A percentile compares a stretch with the other conserved stretches of the same genome.
These are phyloP conservation scores for Leucoraja erinaceus DNA, from an alignment of 2,113 vertebrate species.

Conservation along the genomic window DNA sequence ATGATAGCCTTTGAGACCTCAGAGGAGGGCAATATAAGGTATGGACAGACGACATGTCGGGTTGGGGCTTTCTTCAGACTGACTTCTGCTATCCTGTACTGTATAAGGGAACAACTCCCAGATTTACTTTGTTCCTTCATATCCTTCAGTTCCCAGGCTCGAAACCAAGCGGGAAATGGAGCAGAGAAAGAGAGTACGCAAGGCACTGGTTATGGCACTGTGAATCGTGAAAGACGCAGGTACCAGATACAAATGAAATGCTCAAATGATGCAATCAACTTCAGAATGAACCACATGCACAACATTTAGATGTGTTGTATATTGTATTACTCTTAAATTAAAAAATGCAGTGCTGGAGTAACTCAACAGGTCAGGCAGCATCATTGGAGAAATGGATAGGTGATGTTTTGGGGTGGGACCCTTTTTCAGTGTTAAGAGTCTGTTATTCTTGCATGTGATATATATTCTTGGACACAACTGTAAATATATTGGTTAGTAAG, in stretches of 20 bases:
- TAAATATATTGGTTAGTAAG: too few species aligned
- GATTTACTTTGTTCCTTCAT: neutral
- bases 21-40: neutral
- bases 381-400: too few species aligned
- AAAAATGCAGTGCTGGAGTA: too few species aligned
- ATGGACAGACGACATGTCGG: too few species aligned
- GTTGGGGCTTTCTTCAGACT: too few species aligned
- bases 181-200: slow-evolving; percentile 5
- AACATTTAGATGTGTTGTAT: neutral
- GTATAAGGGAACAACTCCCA: neutral
- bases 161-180: slow-evolving; percentile 8
- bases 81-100: neutral
- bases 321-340: neutral
- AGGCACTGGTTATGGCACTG: neutral
- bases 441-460: too few species aligned
- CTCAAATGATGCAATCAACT: neutral
- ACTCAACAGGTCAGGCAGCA: too few species aligned
- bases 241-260: neutral
- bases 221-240: slow-evolving; percentile 26
- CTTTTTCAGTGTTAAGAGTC: too few species aligned
- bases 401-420: too few species aligned
- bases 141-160: slow-evolving; percentile 6
- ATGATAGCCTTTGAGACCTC: neutral
- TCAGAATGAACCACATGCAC: neutral
- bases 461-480: too few species aligned